Percentiles rank a stretch among this genome's conserved stretches.
phyloP scores from a whole-genome alignment of 2,113 vertebrate species.

The Bufo bufo region DNA sequence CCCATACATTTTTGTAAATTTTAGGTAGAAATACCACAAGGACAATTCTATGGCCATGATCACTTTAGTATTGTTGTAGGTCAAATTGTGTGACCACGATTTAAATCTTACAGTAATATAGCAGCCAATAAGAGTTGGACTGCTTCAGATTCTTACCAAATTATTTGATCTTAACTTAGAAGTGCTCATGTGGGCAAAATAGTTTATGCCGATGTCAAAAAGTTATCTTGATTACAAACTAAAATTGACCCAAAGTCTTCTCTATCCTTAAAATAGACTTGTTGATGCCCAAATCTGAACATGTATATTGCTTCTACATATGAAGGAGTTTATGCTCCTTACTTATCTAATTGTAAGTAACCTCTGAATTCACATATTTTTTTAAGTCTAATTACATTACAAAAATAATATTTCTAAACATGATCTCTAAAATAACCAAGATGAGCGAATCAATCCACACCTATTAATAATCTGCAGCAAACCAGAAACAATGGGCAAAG shows the following conservation, averaged over 20 bases:
- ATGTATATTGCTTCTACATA: slow-evolving; percentile 27
- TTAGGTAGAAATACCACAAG: not conserved
- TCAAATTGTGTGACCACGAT: not conserved
- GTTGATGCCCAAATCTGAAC: not conserved
- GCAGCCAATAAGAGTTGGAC: not conserved
- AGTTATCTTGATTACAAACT: not conserved
- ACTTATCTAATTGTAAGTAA: slow-evolving; percentile 8
- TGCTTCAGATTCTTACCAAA: not conserved
- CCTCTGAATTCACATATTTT: not conserved
- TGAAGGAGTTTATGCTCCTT: not conserved
- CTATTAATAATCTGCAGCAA: not conserved
- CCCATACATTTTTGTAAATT: not conserved
- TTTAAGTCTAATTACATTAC: not conserved
- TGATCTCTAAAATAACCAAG: not conserved
- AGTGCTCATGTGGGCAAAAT: not conserved
- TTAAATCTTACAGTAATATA: not conserved
- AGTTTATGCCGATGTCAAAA: not conserved
- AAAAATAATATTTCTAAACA: slow-evolving; percentile 16
- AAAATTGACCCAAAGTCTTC: slow-evolving; percentile 1
- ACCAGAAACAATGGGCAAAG: not conserved
- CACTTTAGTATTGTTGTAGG: not conserved
- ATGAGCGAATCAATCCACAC: not conserved
- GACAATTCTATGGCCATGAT: not conserved
- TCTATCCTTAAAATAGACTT: not conserved
- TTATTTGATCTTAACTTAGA: not conserved